Conservation (phyloP, 1,140 invertebrate species). For the Zaprionus kolodkinae region DNA sequence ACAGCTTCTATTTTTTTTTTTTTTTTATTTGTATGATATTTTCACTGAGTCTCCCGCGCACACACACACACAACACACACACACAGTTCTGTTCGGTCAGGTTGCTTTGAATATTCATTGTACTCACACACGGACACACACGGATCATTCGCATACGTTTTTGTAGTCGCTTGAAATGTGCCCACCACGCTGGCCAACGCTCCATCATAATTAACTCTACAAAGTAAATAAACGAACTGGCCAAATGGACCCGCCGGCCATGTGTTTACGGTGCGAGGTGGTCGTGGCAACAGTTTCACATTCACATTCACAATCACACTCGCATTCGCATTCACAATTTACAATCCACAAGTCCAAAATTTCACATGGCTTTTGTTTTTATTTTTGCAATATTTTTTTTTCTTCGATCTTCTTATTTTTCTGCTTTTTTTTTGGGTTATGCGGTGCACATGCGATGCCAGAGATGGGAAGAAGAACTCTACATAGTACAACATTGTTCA, state of each 20-base stretch:
- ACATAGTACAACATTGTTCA: constrained; percentile 19
- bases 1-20: neutral
- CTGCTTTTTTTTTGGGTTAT: neutral
- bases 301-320: constrained; percentile 18
- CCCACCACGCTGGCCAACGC: constrained; percentile 49
- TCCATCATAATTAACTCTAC: constrained; percentile 79
- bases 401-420: neutral
- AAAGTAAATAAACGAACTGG: constrained; percentile 77
- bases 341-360: constrained; percentile 21
- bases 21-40: constrained; percentile 27
- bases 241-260: constrained; percentile 65
- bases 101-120: constrained; percentile 7
- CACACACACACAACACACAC: neutral
- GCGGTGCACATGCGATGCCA: constrained; percentile 18
- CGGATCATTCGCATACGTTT: constrained; percentile 13
- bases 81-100: neutral
- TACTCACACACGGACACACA: neutral
- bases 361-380: constrained; percentile 40
- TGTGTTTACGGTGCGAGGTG: constrained; percentile 60
- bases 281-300: constrained; percentile 38
- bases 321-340: neutral
- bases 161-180: constrained; percentile 38
- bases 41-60: constrained; percentile 31
- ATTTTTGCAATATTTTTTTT: constrained; percentile 36
- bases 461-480: neutral